Evolutionary conservation across 2,888 invertebrate species (phyloP), one percentile per base, ranked within the genome.

Genomic region (Scotopteryx bipunctaria): DNA sequence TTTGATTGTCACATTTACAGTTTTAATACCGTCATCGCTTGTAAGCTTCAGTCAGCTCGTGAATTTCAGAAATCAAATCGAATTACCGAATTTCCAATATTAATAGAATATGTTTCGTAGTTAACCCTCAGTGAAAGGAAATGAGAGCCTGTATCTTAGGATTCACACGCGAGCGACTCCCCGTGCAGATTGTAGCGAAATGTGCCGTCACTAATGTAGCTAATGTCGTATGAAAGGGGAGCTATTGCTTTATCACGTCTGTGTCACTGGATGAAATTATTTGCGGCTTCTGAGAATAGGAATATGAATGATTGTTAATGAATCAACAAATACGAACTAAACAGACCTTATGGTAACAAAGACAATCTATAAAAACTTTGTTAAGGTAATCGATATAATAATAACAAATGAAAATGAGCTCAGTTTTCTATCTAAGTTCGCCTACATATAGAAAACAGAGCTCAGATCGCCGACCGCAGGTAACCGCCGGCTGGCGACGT

Each of bases 181-280:
- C 69, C 63, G 79, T 77, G 78, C 90, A 89, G 90, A 90, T 90
- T 89, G 89, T 86, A 78, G 78, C 81, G 86, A 87, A 88, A 90
- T 88, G 90, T 88, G 86, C 80, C 83, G 88, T 86, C 75, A 87
- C 86, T 90, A 90, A 90, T 85, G 89, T 77, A 85, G 66, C 83
- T 89, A 90, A 90, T 90, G 89, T 90, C 78, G 85, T 88, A 90
- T 88, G 83, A 90, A 89, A 89, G 85, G 86, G 83, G 82, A 73
- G 78, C 78, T 82, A 81, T 84, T 81, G 81, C 78, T 81, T 83
- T 87, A 88, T 88, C 83, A 76, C 71, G 74, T 74, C 78, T 79
- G 77, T 75, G 72, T 72, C 71, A 69, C 66, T 65, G 66, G 64
- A 70, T 63, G 57, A 63, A 67, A 76, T 77, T 76, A 78, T 77